A percentile compares a stretch with the other conserved stretches of the same genome.
These are phyloP conservation scores for Ypsolopha sequella DNA, from an alignment of 2,888 invertebrate species.

Conservation along the genomic window DNA sequence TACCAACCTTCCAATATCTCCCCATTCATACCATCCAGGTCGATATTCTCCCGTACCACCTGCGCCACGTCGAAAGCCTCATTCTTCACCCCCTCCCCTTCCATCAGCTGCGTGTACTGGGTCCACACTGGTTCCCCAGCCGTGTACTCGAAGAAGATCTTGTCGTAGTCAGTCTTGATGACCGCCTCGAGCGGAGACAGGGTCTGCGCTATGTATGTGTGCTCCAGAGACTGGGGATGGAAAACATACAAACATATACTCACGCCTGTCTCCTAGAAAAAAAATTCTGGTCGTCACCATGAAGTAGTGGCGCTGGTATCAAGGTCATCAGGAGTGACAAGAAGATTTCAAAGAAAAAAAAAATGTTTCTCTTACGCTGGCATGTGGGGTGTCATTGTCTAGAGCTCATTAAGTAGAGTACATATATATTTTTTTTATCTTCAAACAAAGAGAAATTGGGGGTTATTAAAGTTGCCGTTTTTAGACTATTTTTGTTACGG, in stretches of 20 bases:
- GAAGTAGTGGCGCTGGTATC: too few species aligned
- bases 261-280: too few species aligned
- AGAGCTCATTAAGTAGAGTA: too few species aligned
- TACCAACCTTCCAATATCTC: conserved; percentile 40
- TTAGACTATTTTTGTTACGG: too few species aligned
- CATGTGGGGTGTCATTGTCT: too few species aligned
- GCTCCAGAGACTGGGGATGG: conserved; percentile 36
- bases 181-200: conserved; percentile 35
- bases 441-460: too few species aligned
- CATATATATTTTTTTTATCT: too few species aligned
- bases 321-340: too few species aligned
- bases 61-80: conserved; percentile 40
- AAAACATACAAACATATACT: background rate
- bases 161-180: conserved; percentile 43
- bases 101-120: conserved; percentile 23
- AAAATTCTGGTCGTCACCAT: too few species aligned
- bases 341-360: too few species aligned
- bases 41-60: conserved; percentile 29
- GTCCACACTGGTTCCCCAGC: conserved; percentile 12
- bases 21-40: conserved; percentile 31
- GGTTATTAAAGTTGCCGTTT: too few species aligned
- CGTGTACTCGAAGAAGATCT: conserved; percentile 44
- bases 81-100: conserved; percentile 29
- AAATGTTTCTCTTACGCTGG: too few species aligned
- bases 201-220: conserved; percentile 54